These are phyloP conservation scores for Neuroscelio doddi DNA, from an alignment of 2,888 invertebrate species.

Conservation along the genomic window DNA sequence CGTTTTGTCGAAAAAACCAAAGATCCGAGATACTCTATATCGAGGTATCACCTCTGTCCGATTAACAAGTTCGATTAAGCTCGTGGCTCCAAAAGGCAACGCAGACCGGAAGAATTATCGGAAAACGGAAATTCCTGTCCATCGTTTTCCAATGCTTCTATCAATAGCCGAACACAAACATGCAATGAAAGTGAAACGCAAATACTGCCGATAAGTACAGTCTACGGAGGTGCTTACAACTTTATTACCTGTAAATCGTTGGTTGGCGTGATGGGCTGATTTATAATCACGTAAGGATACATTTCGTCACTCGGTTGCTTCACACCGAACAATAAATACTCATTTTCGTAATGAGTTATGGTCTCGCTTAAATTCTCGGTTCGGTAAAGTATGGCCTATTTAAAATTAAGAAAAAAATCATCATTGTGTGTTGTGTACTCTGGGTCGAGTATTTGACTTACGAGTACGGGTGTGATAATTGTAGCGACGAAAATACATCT, in stretches of 20 bases:
- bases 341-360: constrained; percentile 46
- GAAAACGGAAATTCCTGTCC: constrained; percentile 40
- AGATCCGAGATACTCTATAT: constrained; percentile 44
- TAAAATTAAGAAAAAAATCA: neutral
- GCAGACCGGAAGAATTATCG: constrained; percentile 46
- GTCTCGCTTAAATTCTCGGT: constrained; percentile 34
- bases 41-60: constrained; percentile 19
- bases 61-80: constrained; percentile 1
- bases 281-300: constrained; percentile 44
- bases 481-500: constrained; percentile 4
- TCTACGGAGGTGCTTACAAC: constrained; percentile 37
- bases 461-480: constrained; percentile 13
- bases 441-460: neutral
- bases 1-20: constrained; percentile 27
- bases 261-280: constrained; percentile 41
- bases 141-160: constrained; percentile 38
- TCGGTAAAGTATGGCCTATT: constrained; percentile 37
- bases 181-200: constrained; percentile 42
- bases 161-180: constrained; percentile 44
- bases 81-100: constrained; percentile 42
- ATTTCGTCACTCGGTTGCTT: constrained; percentile 43
- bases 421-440: neutral
- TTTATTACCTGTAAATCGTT: constrained; percentile 49
- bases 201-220: constrained; percentile 45
- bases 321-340: constrained; percentile 41